Conservation (phyloP, 64 coral and sea anemone species). For the Pachyseris speciosa region DNA sequence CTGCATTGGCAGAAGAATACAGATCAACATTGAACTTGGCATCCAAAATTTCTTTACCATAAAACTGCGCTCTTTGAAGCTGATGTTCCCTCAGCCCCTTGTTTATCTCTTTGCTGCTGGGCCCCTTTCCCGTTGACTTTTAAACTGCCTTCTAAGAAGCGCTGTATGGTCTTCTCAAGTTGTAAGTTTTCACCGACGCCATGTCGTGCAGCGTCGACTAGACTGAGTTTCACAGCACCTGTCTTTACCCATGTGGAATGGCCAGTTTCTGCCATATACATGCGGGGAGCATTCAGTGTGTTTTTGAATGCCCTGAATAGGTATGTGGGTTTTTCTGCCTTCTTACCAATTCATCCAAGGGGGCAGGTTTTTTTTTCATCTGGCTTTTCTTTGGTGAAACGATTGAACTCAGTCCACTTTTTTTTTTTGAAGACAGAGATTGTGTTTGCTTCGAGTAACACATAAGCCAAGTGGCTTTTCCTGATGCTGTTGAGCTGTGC, state of each 20-base stretch:
- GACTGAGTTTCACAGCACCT: too few relatives aligned
- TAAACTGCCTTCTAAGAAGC: neutral
- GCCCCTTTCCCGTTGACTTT: too few relatives aligned
- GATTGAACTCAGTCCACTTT: slow-evolving; percentile 2
- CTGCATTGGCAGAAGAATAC: neutral
- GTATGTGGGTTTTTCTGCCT: slow-evolving; percentile 36
- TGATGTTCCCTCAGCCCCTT: too few relatives aligned
- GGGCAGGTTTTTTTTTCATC: neutral
- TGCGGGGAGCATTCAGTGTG: neutral
- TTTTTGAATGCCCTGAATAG: slow-evolving; percentile 40
- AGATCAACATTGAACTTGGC: neutral
- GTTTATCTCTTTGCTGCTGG: too few relatives aligned
- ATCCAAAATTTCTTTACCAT: slow-evolving; percentile 8
- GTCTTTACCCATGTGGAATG: too few relatives aligned
- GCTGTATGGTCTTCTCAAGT: neutral
- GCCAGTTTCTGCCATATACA: slow-evolving; percentile 61
- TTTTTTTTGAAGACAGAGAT: slow-evolving; percentile 32
- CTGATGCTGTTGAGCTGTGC: neutral
- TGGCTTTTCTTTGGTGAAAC: slow-evolving; percentile 19
- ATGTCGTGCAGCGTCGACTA: slow-evolving; percentile 24
- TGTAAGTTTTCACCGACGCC: too few relatives aligned
- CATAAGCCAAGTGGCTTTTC: neutral
- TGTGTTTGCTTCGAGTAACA: neutral
- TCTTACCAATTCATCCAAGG: slow-evolving; percentile 37
- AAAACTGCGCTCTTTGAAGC: neutral